These are phyloP conservation scores for Drosophila sp. DNA, from an alignment of 1,140 invertebrate species.

Conservation along the genomic window DNA sequence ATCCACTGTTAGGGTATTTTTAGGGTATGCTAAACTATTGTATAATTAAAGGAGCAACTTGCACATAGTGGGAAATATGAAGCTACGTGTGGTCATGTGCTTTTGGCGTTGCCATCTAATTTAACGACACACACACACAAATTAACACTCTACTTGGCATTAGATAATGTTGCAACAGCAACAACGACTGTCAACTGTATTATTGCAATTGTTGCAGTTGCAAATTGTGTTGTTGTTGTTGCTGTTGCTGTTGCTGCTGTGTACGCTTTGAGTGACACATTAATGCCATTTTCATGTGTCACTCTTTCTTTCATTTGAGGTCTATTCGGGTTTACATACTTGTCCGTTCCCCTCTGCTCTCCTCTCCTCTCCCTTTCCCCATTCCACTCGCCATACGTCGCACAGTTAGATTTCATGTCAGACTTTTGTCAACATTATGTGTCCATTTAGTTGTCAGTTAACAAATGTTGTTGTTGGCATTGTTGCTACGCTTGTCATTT, in stretches of 20 bases:
- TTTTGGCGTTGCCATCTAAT: conserved; percentile 74
- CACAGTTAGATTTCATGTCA: conserved; percentile 78
- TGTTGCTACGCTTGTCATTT: conserved; percentile 51
- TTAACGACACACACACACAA: conserved; percentile 47
- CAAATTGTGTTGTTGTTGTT: conserved; percentile 42
- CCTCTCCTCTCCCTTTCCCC: not conserved
- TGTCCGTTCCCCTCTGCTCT: not conserved
- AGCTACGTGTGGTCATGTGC: conserved; percentile 62
- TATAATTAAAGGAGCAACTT: not conserved
- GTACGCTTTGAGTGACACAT: conserved; percentile 81
- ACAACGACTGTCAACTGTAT: conserved; percentile 71
- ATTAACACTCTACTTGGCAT: conserved; percentile 58
- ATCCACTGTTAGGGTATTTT: not conserved
- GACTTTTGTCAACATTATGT: conserved; percentile 82
- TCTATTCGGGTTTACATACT: conserved; percentile 27
- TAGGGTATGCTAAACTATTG: not conserved
- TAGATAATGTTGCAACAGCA: conserved; percentile 76
- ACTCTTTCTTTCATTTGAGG: conserved; percentile 79
- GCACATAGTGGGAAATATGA: conserved; percentile 26
- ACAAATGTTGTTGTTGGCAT: conserved; percentile 62
- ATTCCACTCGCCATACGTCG: not conserved
- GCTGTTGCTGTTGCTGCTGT: conserved; percentile 44
- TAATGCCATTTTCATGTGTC: conserved; percentile 83
- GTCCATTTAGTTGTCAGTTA: conserved; percentile 82
- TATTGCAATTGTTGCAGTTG: conserved; percentile 81